Percentiles rank a stretch among this genome's conserved stretches.
phyloP scores from a whole-genome alignment of 2,797 vertebrate genomes.

The Hippoglossus hippoglossus region DNA sequence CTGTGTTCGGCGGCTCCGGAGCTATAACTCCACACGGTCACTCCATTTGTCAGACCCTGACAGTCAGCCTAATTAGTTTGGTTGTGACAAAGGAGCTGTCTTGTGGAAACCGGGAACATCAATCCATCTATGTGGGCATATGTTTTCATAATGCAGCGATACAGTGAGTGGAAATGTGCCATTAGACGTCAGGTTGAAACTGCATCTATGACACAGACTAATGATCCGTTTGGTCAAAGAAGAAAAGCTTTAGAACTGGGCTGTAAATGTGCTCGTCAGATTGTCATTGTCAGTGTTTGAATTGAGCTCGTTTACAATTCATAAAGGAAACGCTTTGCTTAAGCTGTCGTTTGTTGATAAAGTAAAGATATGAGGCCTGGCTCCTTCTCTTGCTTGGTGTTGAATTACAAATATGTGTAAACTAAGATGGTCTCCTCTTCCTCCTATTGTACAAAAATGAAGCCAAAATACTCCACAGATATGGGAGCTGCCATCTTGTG shows the following conservation, averaged over 20 bases:
- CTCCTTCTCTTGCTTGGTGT: slow-evolving; percentile 1
- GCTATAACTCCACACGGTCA: slow-evolving; percentile 64
- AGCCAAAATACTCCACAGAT: too few relatives aligned
- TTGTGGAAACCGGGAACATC: slow-evolving; percentile 54
- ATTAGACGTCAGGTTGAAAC: slow-evolving; percentile 18
- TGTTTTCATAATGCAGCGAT: slow-evolving; percentile 56
- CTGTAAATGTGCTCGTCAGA: slow-evolving; percentile 17
- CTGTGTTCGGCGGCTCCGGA: slow-evolving; percentile 47
- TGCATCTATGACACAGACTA: not conserved
- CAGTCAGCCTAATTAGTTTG: slow-evolving; percentile 78
- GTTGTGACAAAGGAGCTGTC: slow-evolving; percentile 75
- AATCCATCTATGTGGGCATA: slow-evolving; percentile 55
- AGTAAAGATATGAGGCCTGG: slow-evolving; percentile 6
- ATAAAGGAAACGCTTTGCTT: not conserved
- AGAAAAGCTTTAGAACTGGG: not conserved
- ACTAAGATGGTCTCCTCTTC: not conserved
- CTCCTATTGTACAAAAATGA: not conserved
- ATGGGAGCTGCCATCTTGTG: too few relatives aligned
- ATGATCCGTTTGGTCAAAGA: slow-evolving; percentile 18
- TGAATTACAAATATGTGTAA: not conserved
- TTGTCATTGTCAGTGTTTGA: slow-evolving; percentile 15
- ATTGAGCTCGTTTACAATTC: slow-evolving; percentile 14
- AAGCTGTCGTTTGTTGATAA: slow-evolving; percentile 26
- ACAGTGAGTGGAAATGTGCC: slow-evolving; percentile 33
- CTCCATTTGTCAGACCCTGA: slow-evolving; percentile 69